A percentile compares a stretch with the other conserved stretches of the same genome.
Evolutionary conservation across 2,888 invertebrate genomes (phyloP).

Genomic region (Drosophila limbata): DNA sequence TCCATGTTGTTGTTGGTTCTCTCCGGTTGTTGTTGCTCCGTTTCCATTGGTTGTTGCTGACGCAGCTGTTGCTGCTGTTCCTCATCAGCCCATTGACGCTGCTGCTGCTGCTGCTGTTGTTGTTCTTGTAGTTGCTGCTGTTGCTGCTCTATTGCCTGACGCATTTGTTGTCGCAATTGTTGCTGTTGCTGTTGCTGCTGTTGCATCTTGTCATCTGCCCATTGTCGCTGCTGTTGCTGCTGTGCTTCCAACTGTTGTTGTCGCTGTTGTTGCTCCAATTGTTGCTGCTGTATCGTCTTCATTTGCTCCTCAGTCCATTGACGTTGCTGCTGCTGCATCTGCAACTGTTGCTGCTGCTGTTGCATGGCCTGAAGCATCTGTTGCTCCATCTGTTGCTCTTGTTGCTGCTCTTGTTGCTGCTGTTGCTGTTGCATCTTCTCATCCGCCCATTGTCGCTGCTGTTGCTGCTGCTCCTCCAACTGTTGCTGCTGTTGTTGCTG

Average conservation of each 20-base stretch:
- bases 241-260: not conserved
- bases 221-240: not conserved
- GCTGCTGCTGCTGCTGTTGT: too few species aligned
- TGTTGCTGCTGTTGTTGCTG: constrained; percentile 9
- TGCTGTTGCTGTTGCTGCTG: not conserved
- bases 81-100: too few species aligned
- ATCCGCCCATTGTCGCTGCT: constrained; percentile 2
- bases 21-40: not conserved
- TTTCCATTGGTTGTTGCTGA: too few species aligned
- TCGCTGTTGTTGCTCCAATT: constrained; percentile 14
- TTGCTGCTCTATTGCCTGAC: too few species aligned
- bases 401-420: constrained; percentile 8
- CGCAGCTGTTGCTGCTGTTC: not conserved
- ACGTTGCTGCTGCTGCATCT: constrained; percentile 24
- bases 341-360: constrained; percentile 29
- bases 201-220: not conserved
- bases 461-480: constrained; percentile 14
- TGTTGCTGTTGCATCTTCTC: constrained; percentile 23
- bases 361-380: constrained; percentile 5
- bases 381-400: not conserved
- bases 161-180: not conserved
- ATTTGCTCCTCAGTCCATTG: constrained; percentile 39
- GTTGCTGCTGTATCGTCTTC: constrained; percentile 9
- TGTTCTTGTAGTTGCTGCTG: too few species aligned
- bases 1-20: too few species aligned